Evolutionary conservation across 2,888 invertebrate genomes (phyloP), one percentile per base, ranked within the genome.

Genomic region (Catocala sponsa): DNA sequence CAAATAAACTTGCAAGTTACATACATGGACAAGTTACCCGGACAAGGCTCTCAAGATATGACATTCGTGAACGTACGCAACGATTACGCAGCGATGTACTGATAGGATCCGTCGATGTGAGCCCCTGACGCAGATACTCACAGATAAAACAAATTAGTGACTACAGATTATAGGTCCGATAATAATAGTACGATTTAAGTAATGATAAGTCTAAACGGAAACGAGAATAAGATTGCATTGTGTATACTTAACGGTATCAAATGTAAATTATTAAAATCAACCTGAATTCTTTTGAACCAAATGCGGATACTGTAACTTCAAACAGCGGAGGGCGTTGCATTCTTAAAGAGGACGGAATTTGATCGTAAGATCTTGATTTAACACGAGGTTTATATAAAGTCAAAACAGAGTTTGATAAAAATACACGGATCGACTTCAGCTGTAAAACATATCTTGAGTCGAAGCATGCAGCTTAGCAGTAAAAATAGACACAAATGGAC

Each of bases 11-110:
- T 87, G 85, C 85, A 85, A 82, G 84, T 85, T 85, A 87, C 89
- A 87, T 84, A 91, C 86, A 92, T 90, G 90, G 87, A 81, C 86
- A 89, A 86, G 85, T 85, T 85, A 88, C 86, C 82, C 87, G 87
- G 84, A 80, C 91, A 89, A 91, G 91, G 90, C 85, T 87, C 83
- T 86, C 87, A 80, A 88, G 87, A 86, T 84, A 87, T 87, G 86
- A 86, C 87, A 89, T 87, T 88, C 85, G 82, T 76, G 78, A 81
- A 84, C 80, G 79, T 81, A 85, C 76, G 86, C 84, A 85, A 83
- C 77, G 79, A 87, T 91, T 89, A 90, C 86, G 82, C 80, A 77
- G 64, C 60, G 71, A 70, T 68, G 75, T 75, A 61, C 73, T 76
- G 83, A 82, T 80, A 79, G 72, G 76, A 79, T 74, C 70, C 77